These are phyloP conservation scores for Ceratotherium simum DNA, from an alignment of 2,113 vertebrate species.

Conservation along the genomic window DNA sequence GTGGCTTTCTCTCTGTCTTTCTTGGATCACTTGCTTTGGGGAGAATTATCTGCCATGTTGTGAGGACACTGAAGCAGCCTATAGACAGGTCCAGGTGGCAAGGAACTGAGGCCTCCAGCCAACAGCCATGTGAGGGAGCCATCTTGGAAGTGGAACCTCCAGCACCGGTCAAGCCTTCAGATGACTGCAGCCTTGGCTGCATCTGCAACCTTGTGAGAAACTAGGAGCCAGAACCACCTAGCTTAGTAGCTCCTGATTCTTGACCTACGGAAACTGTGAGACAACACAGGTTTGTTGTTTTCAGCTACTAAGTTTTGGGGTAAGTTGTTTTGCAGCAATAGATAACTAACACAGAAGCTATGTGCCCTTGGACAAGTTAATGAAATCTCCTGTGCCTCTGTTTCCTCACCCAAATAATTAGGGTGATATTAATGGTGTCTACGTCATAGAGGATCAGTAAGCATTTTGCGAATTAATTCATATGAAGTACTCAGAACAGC, in stretches of 20 bases:
- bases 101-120: background rate
- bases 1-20: background rate
- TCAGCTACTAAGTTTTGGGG: background rate
- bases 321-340: background rate
- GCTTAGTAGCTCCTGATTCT: background rate
- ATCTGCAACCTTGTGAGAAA: background rate
- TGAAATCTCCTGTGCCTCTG: background rate
- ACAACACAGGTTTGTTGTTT: no score
- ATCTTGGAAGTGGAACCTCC: background rate
- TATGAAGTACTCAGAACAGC: fast-evolving
- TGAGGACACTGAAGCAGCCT: background rate
- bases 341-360: background rate
- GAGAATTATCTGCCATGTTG: background rate
- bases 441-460: background rate
- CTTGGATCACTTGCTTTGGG: background rate
- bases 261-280: background rate
- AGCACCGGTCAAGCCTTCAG: no score
- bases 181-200: background rate
- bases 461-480: background rate
- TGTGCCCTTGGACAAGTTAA: background rate
- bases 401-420: background rate
- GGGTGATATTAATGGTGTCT: fast-evolving
- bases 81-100: background rate
- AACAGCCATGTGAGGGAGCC: background rate
- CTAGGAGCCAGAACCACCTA: background rate